A percentile compares a stretch with the other conserved stretches of the same genome.
phyloP scores from a whole-genome alignment of 1,140 invertebrate species.

The Pogonomyrmex californicus region DNA sequence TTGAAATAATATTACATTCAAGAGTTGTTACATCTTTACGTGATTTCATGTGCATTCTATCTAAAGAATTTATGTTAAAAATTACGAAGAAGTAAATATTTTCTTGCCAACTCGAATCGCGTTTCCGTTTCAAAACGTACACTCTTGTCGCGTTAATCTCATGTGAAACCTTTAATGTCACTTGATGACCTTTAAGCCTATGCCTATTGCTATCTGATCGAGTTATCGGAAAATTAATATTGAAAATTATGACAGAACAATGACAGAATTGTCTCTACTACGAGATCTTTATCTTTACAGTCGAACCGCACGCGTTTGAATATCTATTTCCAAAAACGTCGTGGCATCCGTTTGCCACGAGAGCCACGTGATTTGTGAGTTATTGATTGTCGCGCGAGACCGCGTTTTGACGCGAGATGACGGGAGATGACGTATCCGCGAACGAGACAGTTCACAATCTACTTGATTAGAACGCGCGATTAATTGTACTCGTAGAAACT shows the following conservation, averaged over 20 bases:
- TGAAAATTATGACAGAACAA: not conserved
- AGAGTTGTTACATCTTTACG: not conserved
- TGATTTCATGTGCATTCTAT: no score
- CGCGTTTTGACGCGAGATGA: not conserved
- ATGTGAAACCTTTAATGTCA: no score
- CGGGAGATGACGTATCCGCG: not conserved
- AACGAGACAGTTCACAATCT: not conserved
- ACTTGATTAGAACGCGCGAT: not conserved
- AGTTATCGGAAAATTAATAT: not conserved
- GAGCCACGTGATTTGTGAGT: not conserved
- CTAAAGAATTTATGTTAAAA: no score
- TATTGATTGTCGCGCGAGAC: not conserved
- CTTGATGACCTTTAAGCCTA: no score
- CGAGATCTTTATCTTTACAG: not conserved
- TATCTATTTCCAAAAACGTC: not conserved
- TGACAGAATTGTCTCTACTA: not conserved
- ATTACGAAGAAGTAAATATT: not conserved
- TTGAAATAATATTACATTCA: no score
- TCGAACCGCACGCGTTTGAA: not conserved
- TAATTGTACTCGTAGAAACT: constrained; percentile 16
- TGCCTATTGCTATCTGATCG: no score
- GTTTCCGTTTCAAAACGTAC: no score
- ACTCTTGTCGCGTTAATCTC: no score
- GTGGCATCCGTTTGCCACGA: not conserved
- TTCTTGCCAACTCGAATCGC: not conserved